Evolutionary conservation across 2,888 invertebrate genomes (phyloP).

Genomic region (Perdita meconis): DNA sequence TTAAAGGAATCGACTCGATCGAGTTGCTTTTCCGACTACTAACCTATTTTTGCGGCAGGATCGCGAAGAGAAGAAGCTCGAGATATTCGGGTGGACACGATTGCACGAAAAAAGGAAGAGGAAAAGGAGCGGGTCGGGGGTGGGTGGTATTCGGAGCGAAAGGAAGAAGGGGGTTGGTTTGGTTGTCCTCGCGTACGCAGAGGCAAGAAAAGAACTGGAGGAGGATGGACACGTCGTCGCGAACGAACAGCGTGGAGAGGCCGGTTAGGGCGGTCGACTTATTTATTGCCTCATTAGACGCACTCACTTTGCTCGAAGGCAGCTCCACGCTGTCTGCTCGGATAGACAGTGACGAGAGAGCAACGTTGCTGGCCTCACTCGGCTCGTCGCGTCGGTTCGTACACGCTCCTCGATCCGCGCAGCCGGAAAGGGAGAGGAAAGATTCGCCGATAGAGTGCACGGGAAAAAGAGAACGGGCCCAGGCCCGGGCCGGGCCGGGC

Average conservation of each 20-base stretch:
- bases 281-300: conserved; percentile 85
- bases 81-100: background rate
- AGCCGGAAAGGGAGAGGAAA: conserved; percentile 16
- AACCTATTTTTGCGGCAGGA: conserved; percentile 24
- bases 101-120: background rate
- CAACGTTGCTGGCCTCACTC: conserved; percentile 72
- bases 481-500: no score
- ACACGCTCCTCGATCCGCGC: conserved; percentile 55
- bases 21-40: conserved; percentile 22
- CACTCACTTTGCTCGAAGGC: conserved; percentile 83
- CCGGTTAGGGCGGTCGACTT: conserved; percentile 83
- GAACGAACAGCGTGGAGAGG: conserved; percentile 83
- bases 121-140: conserved; percentile 1
- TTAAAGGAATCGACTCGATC: conserved; percentile 39
- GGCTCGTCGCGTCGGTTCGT: conserved; percentile 53
- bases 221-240: conserved; percentile 81
- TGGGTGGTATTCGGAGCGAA: conserved; percentile 12
- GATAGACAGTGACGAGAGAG: conserved; percentile 84
- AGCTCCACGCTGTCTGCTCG: conserved; percentile 84
- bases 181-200: conserved; percentile 52
- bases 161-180: conserved; percentile 52
- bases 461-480: conserved; percentile 47
- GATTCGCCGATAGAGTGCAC: conserved; percentile 35
- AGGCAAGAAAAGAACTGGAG: conserved; percentile 73
- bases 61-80: background rate